Percentiles rank a stretch among this genome's conserved stretches.
Evolutionary conservation across 2,113 vertebrate species (phyloP).

Genomic region (Varanus komodoensis): DNA sequence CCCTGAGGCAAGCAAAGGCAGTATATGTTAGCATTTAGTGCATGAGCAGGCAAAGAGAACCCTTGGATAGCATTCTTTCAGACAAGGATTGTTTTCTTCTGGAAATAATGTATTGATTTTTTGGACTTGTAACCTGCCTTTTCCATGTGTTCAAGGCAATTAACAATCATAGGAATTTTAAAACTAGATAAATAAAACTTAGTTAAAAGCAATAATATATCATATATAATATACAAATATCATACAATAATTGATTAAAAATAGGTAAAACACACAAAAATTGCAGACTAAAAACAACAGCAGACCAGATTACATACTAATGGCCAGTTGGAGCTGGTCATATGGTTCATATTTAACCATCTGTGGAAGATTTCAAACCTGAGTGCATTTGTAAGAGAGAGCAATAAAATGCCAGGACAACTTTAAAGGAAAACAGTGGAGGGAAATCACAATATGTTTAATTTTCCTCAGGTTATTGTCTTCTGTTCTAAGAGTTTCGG

Average conservation of each 20-base stretch:
- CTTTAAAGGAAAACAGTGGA: neutral
- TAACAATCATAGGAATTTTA: too few species aligned
- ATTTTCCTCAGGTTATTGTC: slow-evolving; percentile 89
- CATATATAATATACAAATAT: too few species aligned
- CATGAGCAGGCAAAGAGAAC: slow-evolving; percentile 12
- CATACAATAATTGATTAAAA: too few species aligned
- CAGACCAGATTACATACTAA: too few species aligned
- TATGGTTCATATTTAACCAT: neutral
- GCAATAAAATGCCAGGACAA: too few species aligned
- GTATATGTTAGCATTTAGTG: neutral
- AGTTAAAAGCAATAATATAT: too few species aligned
- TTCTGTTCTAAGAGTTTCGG: slow-evolving; percentile 93
- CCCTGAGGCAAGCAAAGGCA: neutral
- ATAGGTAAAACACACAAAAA: too few species aligned
- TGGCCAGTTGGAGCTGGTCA: neutral
- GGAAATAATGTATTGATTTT: neutral
- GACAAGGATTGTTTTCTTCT: neutral
- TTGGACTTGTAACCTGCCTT: neutral
- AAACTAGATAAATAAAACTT: too few species aligned
- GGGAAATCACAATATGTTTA: slow-evolving; percentile 33
- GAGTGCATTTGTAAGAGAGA: neutral
- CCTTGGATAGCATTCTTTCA: slow-evolving; percentile 6
- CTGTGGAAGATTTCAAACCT: neutral
- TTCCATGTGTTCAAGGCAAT: neutral
- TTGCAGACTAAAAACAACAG: too few species aligned